Percentiles rank a stretch among this genome's conserved stretches.
Conservation (phyloP, 2,888 invertebrate species). For the Acheta domesticus region DNA sequence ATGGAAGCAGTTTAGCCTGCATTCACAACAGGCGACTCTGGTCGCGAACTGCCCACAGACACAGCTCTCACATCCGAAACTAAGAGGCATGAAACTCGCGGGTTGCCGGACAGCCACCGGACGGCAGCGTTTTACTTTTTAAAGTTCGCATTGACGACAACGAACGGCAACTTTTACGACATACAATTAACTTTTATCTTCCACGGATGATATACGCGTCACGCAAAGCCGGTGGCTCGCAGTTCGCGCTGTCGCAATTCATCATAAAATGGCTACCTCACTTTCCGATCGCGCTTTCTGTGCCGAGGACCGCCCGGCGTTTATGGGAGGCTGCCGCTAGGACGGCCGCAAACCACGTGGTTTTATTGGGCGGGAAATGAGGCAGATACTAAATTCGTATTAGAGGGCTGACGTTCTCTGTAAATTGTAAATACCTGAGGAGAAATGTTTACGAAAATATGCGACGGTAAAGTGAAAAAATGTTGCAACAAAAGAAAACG, state of each 20-base stretch:
- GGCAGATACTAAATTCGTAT: neutral
- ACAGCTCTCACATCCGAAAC: neutral
- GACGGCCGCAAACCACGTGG: neutral
- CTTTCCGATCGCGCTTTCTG: neutral
- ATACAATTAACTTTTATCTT: conserved; percentile 18
- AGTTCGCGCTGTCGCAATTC: neutral
- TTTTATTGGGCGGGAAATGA: neutral
- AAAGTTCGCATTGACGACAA: neutral
- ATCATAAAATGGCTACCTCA: neutral
- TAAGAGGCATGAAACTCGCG: neutral
- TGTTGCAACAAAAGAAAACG: neutral
- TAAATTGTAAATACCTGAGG: neutral
- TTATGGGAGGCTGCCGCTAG: neutral
- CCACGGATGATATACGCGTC: neutral
- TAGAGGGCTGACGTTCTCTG: neutral
- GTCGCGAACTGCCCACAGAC: no score
- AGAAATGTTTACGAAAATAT: neutral
- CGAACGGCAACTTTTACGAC: neutral
- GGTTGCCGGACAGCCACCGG: neutral
- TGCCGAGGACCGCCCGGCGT: neutral
- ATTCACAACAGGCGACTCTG: no score
- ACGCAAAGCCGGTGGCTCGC: neutral
- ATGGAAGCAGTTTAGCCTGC: no score
- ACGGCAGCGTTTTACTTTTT: neutral
- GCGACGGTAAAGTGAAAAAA: neutral